These are phyloP conservation scores for Nannospalax galili DNA, from an alignment of 2,113 vertebrate species.

Conservation along the genomic window DNA sequence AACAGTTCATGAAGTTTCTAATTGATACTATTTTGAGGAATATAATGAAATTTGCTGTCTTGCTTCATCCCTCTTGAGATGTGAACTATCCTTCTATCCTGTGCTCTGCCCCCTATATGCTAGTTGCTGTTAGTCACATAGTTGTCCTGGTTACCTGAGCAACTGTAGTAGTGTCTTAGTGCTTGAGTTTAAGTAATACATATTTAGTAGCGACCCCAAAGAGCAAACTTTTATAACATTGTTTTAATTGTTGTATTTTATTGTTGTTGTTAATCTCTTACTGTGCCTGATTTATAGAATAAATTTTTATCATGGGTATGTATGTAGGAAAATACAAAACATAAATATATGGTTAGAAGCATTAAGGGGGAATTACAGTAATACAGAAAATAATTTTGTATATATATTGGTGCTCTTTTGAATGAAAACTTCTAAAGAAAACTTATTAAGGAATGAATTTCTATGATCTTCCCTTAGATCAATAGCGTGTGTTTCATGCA, in stretches of 20 bases:
- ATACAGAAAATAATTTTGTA: conserved; percentile 23
- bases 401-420: neutral
- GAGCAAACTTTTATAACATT: neutral
- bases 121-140: neutral
- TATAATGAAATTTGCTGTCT: neutral
- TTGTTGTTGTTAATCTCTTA: neutral
- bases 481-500: neutral
- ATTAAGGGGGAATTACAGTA: neutral
- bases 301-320: neutral
- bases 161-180: neutral
- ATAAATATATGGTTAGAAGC: neutral
- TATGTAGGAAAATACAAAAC: neutral
- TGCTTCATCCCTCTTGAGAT: neutral
- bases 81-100: neutral
- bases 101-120: too few relatives aligned
- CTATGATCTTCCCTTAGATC: neutral
- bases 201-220: neutral
- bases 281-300: neutral
- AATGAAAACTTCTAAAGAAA: conserved; percentile 47
- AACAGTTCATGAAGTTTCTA: neutral
- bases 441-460: conserved; percentile 11
- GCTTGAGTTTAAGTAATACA: neutral
- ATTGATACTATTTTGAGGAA: neutral
- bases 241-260: neutral
- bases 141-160: neutral